These are phyloP conservation scores for Hemaris fuciformis DNA, from an alignment of 2,888 invertebrate genomes.

Conservation along the genomic window DNA sequence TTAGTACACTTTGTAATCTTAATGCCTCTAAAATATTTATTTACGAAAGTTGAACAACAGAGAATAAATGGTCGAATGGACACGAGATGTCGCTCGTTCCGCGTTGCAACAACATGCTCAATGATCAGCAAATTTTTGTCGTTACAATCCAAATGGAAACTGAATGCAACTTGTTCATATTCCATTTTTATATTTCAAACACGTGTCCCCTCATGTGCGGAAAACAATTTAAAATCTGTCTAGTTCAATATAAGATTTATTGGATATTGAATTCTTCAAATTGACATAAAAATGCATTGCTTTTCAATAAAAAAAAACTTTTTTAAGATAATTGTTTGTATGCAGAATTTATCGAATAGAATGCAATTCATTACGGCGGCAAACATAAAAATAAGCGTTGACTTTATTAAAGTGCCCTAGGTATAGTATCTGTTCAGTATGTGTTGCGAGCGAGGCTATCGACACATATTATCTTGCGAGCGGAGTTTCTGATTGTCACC, in stretches of 20 bases:
- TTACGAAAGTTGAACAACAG: conserved; percentile 38
- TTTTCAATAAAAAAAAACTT: not conserved
- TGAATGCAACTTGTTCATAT: conserved; percentile 1
- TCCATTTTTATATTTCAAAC: not conserved
- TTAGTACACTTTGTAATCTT: too few species aligned
- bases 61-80: conserved; percentile 48
- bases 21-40: not conserved
- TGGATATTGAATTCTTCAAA: not conserved
- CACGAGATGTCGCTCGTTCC: conserved; percentile 46
- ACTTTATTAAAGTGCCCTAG: not conserved
- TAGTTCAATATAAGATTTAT: not conserved
- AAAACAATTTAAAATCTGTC: not conserved
- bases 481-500: not conserved
- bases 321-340: too few species aligned
- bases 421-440: not conserved
- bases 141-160: conserved; percentile 39
- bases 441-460: not conserved
- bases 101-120: conserved; percentile 25
- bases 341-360: too few species aligned
- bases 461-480: not conserved
- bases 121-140: conserved; percentile 52
- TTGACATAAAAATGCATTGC: not conserved
- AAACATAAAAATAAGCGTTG: not conserved
- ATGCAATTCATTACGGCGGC: too few species aligned
- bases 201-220: not conserved